Evolutionary conservation across 2,113 vertebrate genomes (phyloP), one percentile per base, ranked within the genome.

Genomic region (Pipa parva): DNA sequence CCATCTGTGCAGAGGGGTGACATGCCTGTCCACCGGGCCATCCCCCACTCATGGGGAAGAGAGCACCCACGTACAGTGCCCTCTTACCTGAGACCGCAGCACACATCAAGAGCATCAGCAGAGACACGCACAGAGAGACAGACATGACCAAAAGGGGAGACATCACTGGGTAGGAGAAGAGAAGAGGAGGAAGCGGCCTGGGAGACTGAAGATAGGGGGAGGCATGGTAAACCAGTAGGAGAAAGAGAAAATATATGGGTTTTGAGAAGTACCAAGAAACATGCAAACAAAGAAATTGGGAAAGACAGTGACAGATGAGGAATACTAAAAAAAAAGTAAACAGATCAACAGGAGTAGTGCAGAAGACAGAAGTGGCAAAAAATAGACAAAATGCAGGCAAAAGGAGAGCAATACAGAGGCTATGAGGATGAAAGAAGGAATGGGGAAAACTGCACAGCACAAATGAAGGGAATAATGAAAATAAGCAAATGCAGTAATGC

Each of bases 11-110:
- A 36, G 92, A 84, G 56, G 93, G 93, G 61, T 93, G 88, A 72
- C 93, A 96, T 56, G 93, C 93, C 83, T 96, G 93, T 7, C 93
- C 93, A 42, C 93, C 93, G 0, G 93, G 93, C 93, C 93, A 95
- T 72, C 93, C 93, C 3, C 93, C 93, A 73, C 92, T 95, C 93
- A 95, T 96, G 48, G 93, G 93, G 81, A 96, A 96, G 77, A 96
- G 89, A 28, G 92, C 93, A 62, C 93, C 93, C 80, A 95, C 93
- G 88, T 95, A 93, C 75, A 96, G 91, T 67, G 92, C 92, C 84
- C 92, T 92, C 85, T 94, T 94, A 62, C 93, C 92, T 91, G 85
- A 72, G 79, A 83, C 74, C 82, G 79, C 65, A 68, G 48, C 72
- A 83, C 81, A 48, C 81, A 77, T 69, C 71, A 37, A 45, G 60